Base-by-base conservation (phyloP, 2,888 invertebrate genomes). In the Drosophila helvetica region DNA sequence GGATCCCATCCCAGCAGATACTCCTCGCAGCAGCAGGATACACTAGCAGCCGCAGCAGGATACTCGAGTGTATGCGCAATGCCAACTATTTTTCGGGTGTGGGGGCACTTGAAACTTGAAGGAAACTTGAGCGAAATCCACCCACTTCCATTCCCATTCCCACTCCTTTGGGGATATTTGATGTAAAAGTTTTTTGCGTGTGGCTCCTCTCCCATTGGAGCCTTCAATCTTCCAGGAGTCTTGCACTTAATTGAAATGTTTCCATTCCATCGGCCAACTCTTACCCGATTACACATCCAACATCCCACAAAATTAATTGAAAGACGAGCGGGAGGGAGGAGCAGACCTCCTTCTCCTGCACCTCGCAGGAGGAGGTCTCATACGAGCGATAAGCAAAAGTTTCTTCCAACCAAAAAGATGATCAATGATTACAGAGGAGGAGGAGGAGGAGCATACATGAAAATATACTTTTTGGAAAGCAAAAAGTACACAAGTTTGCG, bases 211-310 rank as follows among this genome's bases (percentile, higher is more conserved):
- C 81, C 81, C 82, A 57, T 50, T 56, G 86, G 86, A 78, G 58
- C 70, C 63, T 60, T 82, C 78, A 76, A 82, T 82, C 82, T 82
- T 82, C 78, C 46, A 30, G 57, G 73, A 52, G 70, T 25, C 22
- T 22, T 63, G 51, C 75, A 76, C 78, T 80, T 82, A 82, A 82
- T 86, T 82, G 82, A 82, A 82, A 82, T 86, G 74, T 38, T 38
- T 38, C n/a, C 38, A 38, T 38, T 38, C 38, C 38, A 38, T 38
- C 38, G 38, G 38, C 38, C 38, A 38, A 38, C 15, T n/a, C n/a
- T n/a, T 38, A 27, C n/a, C 38, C n/a, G 38, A 38, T 38, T 38
- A 80, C 70, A 78, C 43, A 30, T 8, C 18, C n/a, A 18, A 27
- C 9, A 17, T 27, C 19, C 19, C 15, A 7, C 38, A 38, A 2